Base-by-base conservation (phyloP, 2,797 vertebrate species). In the Tapera naevia region DNA sequence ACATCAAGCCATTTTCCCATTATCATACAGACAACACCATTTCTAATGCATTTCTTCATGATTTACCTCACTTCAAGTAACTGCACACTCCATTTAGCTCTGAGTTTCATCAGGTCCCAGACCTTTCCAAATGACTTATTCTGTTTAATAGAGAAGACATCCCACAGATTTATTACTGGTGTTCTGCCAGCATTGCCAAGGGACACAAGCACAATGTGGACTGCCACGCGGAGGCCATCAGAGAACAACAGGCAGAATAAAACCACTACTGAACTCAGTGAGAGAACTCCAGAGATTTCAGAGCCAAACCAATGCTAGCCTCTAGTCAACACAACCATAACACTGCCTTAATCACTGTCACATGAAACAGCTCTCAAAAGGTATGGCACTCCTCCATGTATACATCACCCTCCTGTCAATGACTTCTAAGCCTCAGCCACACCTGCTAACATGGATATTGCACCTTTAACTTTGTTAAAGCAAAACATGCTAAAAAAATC, bases 201-300 rank as follows among this genome's bases (percentile, higher is more conserved):
- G 62, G n/a, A 37, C 17, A 25, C 22, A 5, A 19, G 30, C 5
- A 17, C 2, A 0, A 3, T 0, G 3, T 6, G 45, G 41, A 27
- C 39, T 64, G 39, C 25, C 16, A 53, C 5, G 7, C 1, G 8
- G 25, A 45, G 51, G 7, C 19, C 5, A 3, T 25, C 13, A 8
- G n/a, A 51, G 53, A 24, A 37, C 58, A 51, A 7, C 7, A 3
- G 32, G 25, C 25, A 51, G 30, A 57, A n/a, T 48, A 50, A 33
- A 18, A 13, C 35, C 28, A 6, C 41, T 5, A 7, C 21, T 23
- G 60, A 43, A 51, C 22, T 10, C 14, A 5, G 11, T 5, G 14
- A n/a, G 43, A 82, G 33, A 19, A 50, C 51, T n/a, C 28, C 75
- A 53, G 23, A 35, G 45, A 35, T 24, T 13, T 45, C 70, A 27